Evolutionary conservation across 2,797 vertebrate genomes (phyloP), one percentile per base, ranked within the genome.

Genomic region (Menidia menidia): DNA sequence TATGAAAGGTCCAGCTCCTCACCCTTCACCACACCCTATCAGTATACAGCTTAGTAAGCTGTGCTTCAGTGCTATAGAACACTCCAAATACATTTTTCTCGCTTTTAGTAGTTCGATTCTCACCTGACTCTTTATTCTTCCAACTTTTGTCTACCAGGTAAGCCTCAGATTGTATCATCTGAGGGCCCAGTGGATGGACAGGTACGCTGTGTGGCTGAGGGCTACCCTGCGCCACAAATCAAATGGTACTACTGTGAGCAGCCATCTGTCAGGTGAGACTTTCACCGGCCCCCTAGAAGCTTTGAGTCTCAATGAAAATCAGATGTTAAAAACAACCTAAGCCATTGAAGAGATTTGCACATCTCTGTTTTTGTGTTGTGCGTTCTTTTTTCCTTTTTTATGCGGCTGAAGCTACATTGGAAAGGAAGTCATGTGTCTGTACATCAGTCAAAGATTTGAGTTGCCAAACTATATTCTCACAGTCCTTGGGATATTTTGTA

Each of bases 231-330:
- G 59, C 98, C 97, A 19, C 93, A 93, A 82, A 96, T 99, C 82
- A 94, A 96, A 39, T 99, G 97, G 98, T 98, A 94, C 88, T 97
- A 98, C 90, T 98, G 96, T 80, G 94, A 96, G 70, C 95, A 95
- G 82, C 82, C 93, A 0, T 95, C 97, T 48, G 93, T 93, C 80
- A 96, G 97, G 98, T 99, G 85, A 95, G 94, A 76, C 6, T 57
- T 53, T 25, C 19, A 35, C 52, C 52, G 1, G 2, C n/a, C 32
- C 14, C 3, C 2, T 53, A 65, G 51, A 25, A 3, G 2, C 50
- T 14, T 60, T 42, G 15, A 15, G 7, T 39, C 35, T 6, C 35
- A 39, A 25, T 25, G 18, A 50, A 50, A 50, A 19, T 11, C 18
- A 11, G 18, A 18, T 3, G n/a, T 43, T 44, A 44, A 44, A 19